Conservation (phyloP, 1,140 invertebrate genomes). For the Whitmania pigra region DNA sequence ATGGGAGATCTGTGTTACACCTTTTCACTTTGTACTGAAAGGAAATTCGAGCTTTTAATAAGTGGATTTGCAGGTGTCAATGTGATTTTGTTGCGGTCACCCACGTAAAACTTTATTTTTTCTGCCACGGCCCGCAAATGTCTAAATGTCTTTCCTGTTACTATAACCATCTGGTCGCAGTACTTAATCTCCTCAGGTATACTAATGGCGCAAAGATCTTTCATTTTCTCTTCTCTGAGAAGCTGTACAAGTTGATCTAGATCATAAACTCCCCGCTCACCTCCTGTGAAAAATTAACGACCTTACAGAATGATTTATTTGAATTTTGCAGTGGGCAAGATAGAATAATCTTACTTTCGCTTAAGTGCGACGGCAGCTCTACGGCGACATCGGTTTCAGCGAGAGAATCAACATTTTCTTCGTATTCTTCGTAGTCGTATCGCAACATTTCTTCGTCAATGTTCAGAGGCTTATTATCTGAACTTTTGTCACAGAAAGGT, state of each 20-base stretch:
- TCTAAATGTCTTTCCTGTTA: conserved; percentile 56
- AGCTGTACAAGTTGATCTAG: conserved; percentile 69
- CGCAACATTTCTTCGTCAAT: conserved; percentile 24
- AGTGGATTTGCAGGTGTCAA: background rate
- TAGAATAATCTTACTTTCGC: background rate
- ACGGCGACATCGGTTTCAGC: conserved; percentile 6
- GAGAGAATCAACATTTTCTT: conserved; percentile 20
- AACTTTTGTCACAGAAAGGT: too few species aligned
- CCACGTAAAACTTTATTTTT: conserved; percentile 58
- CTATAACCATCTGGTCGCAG: conserved; percentile 67
- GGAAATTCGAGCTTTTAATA: conserved; percentile 17
- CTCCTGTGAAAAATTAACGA: conserved; percentile 49
- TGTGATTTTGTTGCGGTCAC: conserved; percentile 22
- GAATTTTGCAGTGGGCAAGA: background rate
- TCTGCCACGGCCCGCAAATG: conserved; percentile 63
- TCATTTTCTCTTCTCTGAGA: conserved; percentile 60
- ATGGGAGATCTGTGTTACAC: conserved; percentile 46
- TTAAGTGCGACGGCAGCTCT: background rate
- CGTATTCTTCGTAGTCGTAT: conserved; percentile 25
- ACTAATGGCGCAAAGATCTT: conserved; percentile 64
- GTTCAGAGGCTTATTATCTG: conserved; percentile 8
- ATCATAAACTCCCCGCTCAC: conserved; percentile 65
- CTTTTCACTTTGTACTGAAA: conserved; percentile 43
- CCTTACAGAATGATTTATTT: background rate
- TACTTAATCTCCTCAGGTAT: conserved; percentile 63